Evolutionary conservation across 2,113 vertebrate genomes (phyloP).

Genomic region (Aramus guarauna): DNA sequence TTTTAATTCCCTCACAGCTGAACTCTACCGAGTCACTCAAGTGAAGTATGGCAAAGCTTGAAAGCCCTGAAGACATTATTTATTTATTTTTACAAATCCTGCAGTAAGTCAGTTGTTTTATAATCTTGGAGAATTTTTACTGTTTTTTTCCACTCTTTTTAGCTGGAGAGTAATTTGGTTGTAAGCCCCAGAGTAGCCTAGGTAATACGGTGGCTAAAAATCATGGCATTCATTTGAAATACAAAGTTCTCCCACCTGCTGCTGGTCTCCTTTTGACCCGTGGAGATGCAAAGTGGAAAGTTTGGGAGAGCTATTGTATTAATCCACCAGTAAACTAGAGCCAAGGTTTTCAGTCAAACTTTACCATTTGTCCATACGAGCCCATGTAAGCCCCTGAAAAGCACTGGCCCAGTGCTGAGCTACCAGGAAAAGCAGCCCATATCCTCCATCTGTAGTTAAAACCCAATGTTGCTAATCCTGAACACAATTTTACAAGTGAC

Average conservation of each 20-base stretch:
- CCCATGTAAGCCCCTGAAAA: background rate
- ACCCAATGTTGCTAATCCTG: background rate
- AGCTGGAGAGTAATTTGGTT: conserved; percentile 8
- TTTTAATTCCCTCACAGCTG: background rate
- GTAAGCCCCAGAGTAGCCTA: background rate
- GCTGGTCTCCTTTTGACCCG: background rate
- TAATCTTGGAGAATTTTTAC: background rate
- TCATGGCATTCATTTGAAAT: background rate
- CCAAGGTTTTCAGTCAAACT: background rate
- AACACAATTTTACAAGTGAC: background rate
- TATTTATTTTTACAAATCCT: conserved; percentile 66
- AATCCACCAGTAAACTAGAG: background rate
- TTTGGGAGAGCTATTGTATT: background rate
- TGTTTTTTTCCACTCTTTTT: background rate
- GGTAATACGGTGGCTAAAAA: background rate
- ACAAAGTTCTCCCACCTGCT: background rate
- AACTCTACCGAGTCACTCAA: conserved; percentile 24
- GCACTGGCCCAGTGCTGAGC: fast-evolving
- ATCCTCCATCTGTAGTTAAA: background rate
- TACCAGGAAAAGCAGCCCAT: background rate
- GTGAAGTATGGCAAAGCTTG: conserved; percentile 21
- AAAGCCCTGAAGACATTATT: conserved; percentile 17
- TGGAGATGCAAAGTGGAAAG: background rate
- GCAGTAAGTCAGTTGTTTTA: conserved; percentile 25
- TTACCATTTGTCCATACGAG: background rate